Conservation (phyloP, 2,888 invertebrate genomes). For the Ganaspis brasiliensis region DNA sequence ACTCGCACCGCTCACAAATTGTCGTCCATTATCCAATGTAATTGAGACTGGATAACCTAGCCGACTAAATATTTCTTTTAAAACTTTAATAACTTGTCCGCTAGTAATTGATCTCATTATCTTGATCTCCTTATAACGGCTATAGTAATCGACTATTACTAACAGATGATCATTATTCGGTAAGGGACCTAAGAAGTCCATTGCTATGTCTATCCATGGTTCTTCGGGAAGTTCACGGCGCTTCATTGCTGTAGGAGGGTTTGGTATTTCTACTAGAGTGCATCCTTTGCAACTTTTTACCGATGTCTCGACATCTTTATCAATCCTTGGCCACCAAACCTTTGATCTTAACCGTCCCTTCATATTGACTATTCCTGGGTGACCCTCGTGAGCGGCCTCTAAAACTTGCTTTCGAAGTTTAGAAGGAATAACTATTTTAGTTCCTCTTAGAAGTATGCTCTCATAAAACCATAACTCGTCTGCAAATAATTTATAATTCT, state of each 20-base stretch:
- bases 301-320: conserved; percentile 59
- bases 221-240: conserved; percentile 24
- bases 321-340: conserved; percentile 49
- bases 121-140: conserved; percentile 54
- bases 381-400: conserved; percentile 68
- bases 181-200: conserved; percentile 59
- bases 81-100: conserved; percentile 51
- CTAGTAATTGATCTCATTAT: conserved; percentile 48
- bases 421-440: conserved; percentile 45
- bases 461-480: conserved; percentile 55
- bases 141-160: conserved; percentile 61
- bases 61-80: conserved; percentile 44
- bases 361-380: conserved; percentile 66
- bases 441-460: conserved; percentile 58
- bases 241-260: conserved; percentile 7
- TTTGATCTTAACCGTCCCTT: conserved; percentile 60
- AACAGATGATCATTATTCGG: conserved; percentile 52
- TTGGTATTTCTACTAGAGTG: conserved; percentile 45
- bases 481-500: conserved; percentile 55
- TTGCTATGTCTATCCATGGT: conserved; percentile 50
- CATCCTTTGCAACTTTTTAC: conserved; percentile 59
- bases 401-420: conserved; percentile 6
- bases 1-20: background rate
- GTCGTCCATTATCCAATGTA: background rate
- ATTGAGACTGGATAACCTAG: background rate